Conservation (phyloP, 2,113 vertebrate genomes). For the Globicephala melas region DNA sequence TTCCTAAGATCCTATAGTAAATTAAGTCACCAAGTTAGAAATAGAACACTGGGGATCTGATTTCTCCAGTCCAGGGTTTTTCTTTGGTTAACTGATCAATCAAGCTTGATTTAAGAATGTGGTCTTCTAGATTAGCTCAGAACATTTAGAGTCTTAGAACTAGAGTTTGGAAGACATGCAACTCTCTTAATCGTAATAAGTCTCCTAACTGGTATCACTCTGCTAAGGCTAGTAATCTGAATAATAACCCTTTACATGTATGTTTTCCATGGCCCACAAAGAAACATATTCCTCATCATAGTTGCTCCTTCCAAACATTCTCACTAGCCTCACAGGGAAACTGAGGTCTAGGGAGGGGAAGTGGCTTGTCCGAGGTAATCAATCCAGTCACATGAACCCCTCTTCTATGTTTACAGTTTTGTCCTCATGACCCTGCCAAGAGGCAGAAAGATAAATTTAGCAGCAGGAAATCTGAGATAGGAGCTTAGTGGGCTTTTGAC, state of each 20-base stretch:
- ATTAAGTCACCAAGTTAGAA: background rate
- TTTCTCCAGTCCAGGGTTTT: background rate
- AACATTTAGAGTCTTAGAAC: slow-evolving; percentile 10
- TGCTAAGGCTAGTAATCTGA: background rate
- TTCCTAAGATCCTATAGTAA: background rate
- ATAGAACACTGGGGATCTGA: background rate
- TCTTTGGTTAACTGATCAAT: slow-evolving; percentile 6
- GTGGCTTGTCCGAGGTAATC: slow-evolving; percentile 8
- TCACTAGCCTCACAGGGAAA: slow-evolving; percentile 25
- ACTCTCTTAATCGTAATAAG: background rate
- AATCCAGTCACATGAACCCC: slow-evolving; percentile 29
- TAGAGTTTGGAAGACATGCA: slow-evolving; percentile 28
- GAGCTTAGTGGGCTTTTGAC: background rate
- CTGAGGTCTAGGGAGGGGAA: background rate
- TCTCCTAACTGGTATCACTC: background rate
- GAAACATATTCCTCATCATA: slow-evolving; percentile 11
- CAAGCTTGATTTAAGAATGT: slow-evolving; percentile 10
- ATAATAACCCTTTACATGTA: background rate
- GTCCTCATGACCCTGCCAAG: slow-evolving; percentile 35
- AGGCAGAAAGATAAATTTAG: slow-evolving; percentile 68
- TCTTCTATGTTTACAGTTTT: slow-evolving; percentile 57
- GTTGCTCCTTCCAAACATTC: slow-evolving; percentile 35
- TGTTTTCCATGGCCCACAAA: background rate
- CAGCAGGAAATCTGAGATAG: slow-evolving; percentile 68
- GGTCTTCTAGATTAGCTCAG: background rate